Evolutionary conservation across 1,140 invertebrate genomes (phyloP), one percentile per base, ranked within the genome.

Genomic region (Zaprionus inermis): DNA sequence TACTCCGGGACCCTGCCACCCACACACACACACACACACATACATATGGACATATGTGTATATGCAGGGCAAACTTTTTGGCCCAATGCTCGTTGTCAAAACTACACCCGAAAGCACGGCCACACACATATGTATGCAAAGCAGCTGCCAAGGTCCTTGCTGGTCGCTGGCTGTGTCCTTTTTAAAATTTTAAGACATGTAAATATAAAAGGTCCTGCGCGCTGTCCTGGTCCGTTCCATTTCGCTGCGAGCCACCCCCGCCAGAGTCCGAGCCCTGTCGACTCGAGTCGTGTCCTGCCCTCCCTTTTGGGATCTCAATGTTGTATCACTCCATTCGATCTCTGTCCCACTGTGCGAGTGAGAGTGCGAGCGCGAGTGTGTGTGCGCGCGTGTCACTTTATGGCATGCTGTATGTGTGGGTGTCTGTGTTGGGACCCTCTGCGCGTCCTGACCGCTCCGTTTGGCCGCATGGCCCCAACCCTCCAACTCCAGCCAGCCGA

Each of bases 141-240:
- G 57, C 76, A 88, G 79, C 52, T 72, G 79, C 60, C 83, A 84
- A 89, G 84, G 81, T 78, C 77, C 79, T 83, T 67, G 64, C 68
- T 72, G 75, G 79, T 78, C 46, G 64, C 57, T 36, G 66, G 73
- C 34, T 76, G 61, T 72, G 69, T 72, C 69, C 68, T 76, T 76
- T 63, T 66, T 73, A 83, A 90, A 91, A 83, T 88, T 91, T 86
- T 91, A 91, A 91, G 84, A 89, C 85, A 91, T 91, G 90, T 88
- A 91, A 90, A 86, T 91, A 83, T 89, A 78, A 86, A 88, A 86
- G 78, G 82, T 88, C 84, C 84, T 88, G 83, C 82, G 81, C 65
- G 83, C 82, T 22, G 71, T 49, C 71, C 44, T 20, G 55, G 72
- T 56, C 41, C 38, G 68, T 64, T 49, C 44, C 76, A 72, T 41